Percentiles rank a stretch among this genome's conserved stretches.
phyloP scores from a whole-genome alignment of 2,888 invertebrate genomes.

The Teleiodes luculella region DNA sequence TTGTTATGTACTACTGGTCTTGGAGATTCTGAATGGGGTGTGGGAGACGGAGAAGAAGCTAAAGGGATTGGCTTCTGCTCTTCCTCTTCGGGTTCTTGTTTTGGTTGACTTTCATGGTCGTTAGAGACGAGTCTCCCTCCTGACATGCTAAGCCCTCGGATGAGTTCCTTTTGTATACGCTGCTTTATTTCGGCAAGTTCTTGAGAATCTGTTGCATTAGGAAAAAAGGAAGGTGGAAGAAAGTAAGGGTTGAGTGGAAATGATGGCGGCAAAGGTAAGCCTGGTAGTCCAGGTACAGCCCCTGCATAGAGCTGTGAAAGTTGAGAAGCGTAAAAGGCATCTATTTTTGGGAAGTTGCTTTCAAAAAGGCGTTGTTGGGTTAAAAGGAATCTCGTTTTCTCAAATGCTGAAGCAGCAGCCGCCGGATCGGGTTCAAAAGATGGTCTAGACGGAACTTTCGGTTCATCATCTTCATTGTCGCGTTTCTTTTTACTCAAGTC shows the following conservation, averaged over 20 bases:
- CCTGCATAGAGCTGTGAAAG: conserved; percentile 80
- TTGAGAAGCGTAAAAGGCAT: conserved; percentile 81
- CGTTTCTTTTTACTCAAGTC: conserved; percentile 89
- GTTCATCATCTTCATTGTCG: conserved; percentile 54
- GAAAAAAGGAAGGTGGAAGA: conserved; percentile 78
- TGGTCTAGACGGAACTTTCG: conserved; percentile 64
- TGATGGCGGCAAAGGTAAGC: conserved; percentile 75
- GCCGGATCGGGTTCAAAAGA: conserved; percentile 60
- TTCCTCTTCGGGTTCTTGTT: conserved; percentile 75
- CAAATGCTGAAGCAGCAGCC: conserved; percentile 62
- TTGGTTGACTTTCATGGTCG: conserved; percentile 56
- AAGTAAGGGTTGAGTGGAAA: conserved; percentile 83
- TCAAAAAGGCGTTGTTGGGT: conserved; percentile 84
- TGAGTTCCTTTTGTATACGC: conserved; percentile 81
- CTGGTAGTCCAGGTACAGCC: conserved; percentile 74
- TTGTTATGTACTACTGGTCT: conserved; percentile 61
- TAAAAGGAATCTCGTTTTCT: conserved; percentile 78
- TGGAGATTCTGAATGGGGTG: conserved; percentile 70
- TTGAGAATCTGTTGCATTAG: conserved; percentile 76
- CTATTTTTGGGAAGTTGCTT: conserved; percentile 79
- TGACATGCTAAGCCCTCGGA: conserved; percentile 82
- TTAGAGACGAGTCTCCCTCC: conserved; percentile 81
- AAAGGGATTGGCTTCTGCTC: conserved; percentile 70
- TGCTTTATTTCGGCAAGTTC: conserved; percentile 84
- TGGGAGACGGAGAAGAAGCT: conserved; percentile 60